A percentile compares a stretch with the other conserved stretches of the same genome.
These are phyloP conservation scores for Drosophila neotestacea DNA, from an alignment of 2,888 invertebrate genomes.

Conservation along the genomic window DNA sequence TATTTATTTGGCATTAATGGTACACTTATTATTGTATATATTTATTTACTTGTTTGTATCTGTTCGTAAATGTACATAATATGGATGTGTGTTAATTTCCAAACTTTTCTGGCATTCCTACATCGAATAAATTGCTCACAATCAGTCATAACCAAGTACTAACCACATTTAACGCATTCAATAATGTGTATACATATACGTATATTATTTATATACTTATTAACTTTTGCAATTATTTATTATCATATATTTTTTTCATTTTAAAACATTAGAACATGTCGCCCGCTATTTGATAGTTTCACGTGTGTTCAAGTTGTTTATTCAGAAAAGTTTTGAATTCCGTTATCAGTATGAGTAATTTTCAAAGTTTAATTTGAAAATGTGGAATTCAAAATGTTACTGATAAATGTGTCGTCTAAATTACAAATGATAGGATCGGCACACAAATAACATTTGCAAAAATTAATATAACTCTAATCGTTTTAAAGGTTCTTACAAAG, in stretches of 20 bases:
- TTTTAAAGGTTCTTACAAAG: constrained; percentile 46
- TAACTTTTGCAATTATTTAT: constrained; percentile 35
- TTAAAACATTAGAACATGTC: constrained; percentile 42
- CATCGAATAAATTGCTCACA: constrained; percentile 57
- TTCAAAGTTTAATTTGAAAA: constrained; percentile 16
- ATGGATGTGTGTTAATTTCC: constrained; percentile 28
- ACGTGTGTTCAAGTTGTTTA: constrained; percentile 30
- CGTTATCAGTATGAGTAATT: not conserved
- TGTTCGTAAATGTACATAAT: constrained; percentile 42
- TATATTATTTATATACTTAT: constrained; percentile 33
- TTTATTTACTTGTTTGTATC: constrained; percentile 31
- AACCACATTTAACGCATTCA: constrained; percentile 42
- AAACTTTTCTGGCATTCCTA: constrained; percentile 34
- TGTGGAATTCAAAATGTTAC: constrained; percentile 28
- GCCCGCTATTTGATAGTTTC: constrained; percentile 39
- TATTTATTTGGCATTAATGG: constrained; percentile 72
- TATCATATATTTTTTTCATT: constrained; percentile 35
- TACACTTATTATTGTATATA: constrained; percentile 47
- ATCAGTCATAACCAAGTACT: constrained; percentile 61
- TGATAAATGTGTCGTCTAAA: constrained; percentile 28
- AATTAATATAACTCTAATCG: constrained; percentile 41
- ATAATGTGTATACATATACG: constrained; percentile 35
- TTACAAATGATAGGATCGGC: constrained; percentile 32
- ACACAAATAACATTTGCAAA: constrained; percentile 52
- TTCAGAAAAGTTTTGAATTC: constrained; percentile 18